Conservation (phyloP, 2,113 vertebrate genomes). For the Capra hircus region DNA sequence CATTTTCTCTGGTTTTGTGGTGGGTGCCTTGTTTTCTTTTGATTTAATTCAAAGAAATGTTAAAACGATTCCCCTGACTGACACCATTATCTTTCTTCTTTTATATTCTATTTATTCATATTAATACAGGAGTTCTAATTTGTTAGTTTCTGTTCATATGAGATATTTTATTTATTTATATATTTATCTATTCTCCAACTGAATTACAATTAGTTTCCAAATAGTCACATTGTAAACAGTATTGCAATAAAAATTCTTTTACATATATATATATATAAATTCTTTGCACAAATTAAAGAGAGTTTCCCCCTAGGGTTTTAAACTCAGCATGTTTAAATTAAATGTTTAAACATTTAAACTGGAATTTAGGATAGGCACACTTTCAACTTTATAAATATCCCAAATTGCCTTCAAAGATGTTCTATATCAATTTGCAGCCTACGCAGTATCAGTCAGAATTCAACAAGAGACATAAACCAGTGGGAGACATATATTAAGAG, state of each 20-base stretch:
- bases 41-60: not conserved
- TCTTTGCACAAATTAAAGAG: not conserved
- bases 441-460: not conserved
- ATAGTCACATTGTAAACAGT: not conserved
- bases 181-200: not conserved
- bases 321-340: not conserved
- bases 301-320: not conserved
- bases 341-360: not conserved
- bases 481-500: not conserved
- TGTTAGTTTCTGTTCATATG: not conserved
- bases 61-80: not conserved
- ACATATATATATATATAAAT: not conserved
- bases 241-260: not conserved
- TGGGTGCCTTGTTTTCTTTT: not conserved
- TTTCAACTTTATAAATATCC: not conserved
- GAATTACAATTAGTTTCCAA: not conserved
- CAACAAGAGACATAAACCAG: not conserved
- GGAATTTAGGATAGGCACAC: not conserved
- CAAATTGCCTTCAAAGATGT: not conserved
- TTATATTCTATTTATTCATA: not conserved
- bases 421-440: not conserved
- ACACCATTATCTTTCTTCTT: not conserved
- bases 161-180: not conserved
- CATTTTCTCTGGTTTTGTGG: not conserved
- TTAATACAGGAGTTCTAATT: not conserved